Evolutionary conservation across 2,888 invertebrate genomes (phyloP), one percentile per base, ranked within the genome.

Genomic region (Thymelicus lineola): DNA sequence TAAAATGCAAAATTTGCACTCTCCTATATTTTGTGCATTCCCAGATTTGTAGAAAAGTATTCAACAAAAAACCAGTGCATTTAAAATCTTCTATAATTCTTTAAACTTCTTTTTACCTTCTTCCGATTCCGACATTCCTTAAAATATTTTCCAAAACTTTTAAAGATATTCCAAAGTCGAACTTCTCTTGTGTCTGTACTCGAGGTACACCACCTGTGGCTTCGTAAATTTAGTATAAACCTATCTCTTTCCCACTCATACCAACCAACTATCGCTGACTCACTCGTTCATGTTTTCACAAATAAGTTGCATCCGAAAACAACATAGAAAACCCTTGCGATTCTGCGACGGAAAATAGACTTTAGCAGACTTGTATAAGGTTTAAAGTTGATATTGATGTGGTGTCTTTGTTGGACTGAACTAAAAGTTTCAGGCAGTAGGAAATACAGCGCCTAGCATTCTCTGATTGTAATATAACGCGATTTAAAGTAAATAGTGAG

Each of bases 251-350:
- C 80, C 6, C 80, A 76, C 88, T 53, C 76, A 75, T 65, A 48
- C 58, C 68, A 72, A 72, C 75, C 74, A 70, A 64, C 70, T 81
- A 78, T 72, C 74, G 46, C 82, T 69, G 46, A 89, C 90, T 84
- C 88, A 61, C 74, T 92, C 82, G 67, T 78, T 84, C 89, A 81
- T 90, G 92, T 92, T 93, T 91, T 92, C 91, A 91, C 93, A 92
- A 93, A 93, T 93, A 93, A 92, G 88, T 91, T 91, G 88, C 88
- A 90, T 90, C 91, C 90, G 88, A 92, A 93, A 93, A 92, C 93
- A 92, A 92, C 88, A 91, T 89, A 91, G 89, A 92, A 91, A 91
- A 90, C 86, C 80, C 82, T 77, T 75, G 72, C 74, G 77, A 78
- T 72, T 74, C 66, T 67, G 70, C 78, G 77, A 71, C 66, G 75